These are phyloP conservation scores for Hippocampus barbouri DNA, from an alignment of 2,113 vertebrate genomes.

Conservation along the genomic window DNA sequence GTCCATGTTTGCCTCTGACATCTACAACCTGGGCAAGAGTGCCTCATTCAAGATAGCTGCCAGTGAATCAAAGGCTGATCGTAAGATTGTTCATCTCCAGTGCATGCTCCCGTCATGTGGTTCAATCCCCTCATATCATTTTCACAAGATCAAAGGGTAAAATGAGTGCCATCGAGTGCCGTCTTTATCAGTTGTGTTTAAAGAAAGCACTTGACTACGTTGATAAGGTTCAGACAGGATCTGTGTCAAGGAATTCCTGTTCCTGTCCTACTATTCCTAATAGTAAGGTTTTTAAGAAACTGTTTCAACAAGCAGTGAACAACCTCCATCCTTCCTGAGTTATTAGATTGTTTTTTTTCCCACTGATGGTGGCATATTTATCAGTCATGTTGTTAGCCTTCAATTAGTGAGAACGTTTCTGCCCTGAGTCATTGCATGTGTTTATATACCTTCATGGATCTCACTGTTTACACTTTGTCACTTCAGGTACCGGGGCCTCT, in stretches of 20 bases:
- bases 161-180: background rate
- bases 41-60: slow-evolving; percentile 80
- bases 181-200: background rate
- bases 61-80: slow-evolving; percentile 75
- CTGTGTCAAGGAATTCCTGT: background rate
- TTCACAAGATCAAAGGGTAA: background rate
- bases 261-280: too few species aligned
- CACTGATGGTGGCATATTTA: background rate
- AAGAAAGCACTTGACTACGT: background rate
- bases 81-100: slow-evolving; percentile 41
- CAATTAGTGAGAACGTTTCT: background rate
- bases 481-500: slow-evolving; percentile 64
- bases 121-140: background rate
- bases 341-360: background rate
- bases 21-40: slow-evolving; percentile 80
- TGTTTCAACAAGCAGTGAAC: background rate
- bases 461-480: background rate
- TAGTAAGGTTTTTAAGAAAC: background rate
- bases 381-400: background rate
- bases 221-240: background rate
- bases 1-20: slow-evolving; percentile 71
- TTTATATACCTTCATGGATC: background rate
- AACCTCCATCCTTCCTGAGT: background rate
- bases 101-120: too few species aligned
- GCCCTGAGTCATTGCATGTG: background rate